phyloP scores from a whole-genome alignment of 2,797 vertebrate genomes.

The Acipenser transmontanus region DNA sequence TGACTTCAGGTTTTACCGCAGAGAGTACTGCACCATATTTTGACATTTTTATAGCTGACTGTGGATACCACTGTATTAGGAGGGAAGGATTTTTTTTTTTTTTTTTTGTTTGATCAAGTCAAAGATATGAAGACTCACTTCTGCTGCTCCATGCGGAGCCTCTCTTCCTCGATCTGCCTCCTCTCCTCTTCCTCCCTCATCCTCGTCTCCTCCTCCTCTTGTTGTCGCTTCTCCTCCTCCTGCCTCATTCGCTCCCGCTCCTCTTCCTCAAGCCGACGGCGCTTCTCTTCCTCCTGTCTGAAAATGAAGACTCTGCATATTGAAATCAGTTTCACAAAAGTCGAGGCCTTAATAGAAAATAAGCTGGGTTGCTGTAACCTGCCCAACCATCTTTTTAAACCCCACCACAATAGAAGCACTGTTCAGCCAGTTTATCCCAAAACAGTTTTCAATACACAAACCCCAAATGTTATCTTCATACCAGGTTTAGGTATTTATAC shows the following conservation, averaged over 20 bases:
- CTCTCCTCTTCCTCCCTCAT: conserved; percentile 88
- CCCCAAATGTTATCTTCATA: not conserved
- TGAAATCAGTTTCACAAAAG: not conserved
- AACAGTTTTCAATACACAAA: not conserved
- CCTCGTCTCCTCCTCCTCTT: conserved; percentile 77
- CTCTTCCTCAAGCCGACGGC: conserved; percentile 73
- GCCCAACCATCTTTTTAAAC: not conserved
- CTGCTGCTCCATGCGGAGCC: conserved; percentile 88
- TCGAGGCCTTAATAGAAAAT: not conserved
- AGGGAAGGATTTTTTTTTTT: too few relatives aligned
- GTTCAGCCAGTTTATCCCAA: too few relatives aligned
- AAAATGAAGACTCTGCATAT: not conserved
- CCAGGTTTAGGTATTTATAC: not conserved
- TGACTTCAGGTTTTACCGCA: too few relatives aligned
- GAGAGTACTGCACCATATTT: too few relatives aligned
- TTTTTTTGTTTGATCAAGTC: too few relatives aligned
- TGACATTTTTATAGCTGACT: too few relatives aligned
- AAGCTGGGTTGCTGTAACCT: too few relatives aligned
- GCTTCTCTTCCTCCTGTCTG: conserved; percentile 85
- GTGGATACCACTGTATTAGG: too few relatives aligned
- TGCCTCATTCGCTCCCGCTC: conserved; percentile 75
- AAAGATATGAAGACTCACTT: conserved; percentile 65
- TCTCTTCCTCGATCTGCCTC: conserved; percentile 80
- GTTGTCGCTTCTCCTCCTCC: conserved; percentile 76
- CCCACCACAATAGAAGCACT: not conserved